These are phyloP conservation scores for Pseudomugil tenellus DNA, from an alignment of 2,797 vertebrate genomes.

Conservation along the genomic window DNA sequence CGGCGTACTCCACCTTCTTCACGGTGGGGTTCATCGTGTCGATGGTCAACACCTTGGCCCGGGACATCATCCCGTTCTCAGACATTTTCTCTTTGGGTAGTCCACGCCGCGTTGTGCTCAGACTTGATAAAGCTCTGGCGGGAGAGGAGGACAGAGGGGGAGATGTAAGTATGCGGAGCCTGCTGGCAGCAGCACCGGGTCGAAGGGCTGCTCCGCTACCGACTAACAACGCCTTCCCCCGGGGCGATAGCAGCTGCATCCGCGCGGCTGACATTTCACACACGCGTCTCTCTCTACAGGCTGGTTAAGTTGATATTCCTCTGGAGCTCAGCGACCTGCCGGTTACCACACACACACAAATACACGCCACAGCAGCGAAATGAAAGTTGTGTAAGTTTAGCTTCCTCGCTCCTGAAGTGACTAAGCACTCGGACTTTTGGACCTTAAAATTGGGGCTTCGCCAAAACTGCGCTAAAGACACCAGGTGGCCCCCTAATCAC, in stretches of 20 bases:
- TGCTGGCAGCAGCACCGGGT: conserved; percentile 15
- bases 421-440: conserved; percentile 64
- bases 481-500: neutral
- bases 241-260: conserved; percentile 58
- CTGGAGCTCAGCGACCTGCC: conserved; percentile 5
- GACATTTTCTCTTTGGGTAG: conserved; percentile 76
- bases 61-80: conserved; percentile 72
- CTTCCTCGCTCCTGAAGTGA: conserved; percentile 22
- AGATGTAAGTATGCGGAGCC: conserved; percentile 58
- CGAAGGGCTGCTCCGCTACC: conserved; percentile 28
- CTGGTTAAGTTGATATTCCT: neutral
- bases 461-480: neutral
- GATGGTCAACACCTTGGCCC: conserved; percentile 85
- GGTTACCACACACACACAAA: conserved; percentile 7
- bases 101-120: conserved; percentile 68
- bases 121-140: conserved; percentile 73
- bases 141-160: conserved; percentile 53
- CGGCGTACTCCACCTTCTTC: conserved; percentile 88
- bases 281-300: neutral
- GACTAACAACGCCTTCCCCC: conserved; percentile 39
- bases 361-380: neutral
- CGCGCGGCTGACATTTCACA: conserved; percentile 58
- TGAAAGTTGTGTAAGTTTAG: conserved; percentile 28
- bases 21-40: conserved; percentile 90
- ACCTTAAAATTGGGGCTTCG: conserved; percentile 1